phyloP scores from a whole-genome alignment of 2,888 invertebrate species.

The Temnothorax rugatulus region DNA sequence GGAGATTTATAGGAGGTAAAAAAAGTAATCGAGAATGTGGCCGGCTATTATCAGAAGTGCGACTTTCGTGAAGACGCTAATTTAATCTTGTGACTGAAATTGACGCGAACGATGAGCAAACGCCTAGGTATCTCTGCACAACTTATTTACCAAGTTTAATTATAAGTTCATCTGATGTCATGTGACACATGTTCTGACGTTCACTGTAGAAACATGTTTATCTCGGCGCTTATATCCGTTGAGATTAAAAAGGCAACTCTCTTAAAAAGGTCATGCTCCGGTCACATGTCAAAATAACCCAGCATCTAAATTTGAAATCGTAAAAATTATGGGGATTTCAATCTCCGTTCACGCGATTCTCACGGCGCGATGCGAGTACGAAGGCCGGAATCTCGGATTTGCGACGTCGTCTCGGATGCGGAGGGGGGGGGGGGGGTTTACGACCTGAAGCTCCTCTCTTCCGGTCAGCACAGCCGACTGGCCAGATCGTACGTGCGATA shows the following conservation, averaged over 20 bases:
- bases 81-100: conserved; percentile 1
- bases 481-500: conserved; percentile 69
- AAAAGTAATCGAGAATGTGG: not conserved
- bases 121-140: not conserved
- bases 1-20: not conserved
- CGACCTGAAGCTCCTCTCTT: conserved; percentile 50
- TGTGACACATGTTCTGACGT: not conserved
- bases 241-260: not conserved
- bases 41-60: not conserved
- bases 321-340: not conserved
- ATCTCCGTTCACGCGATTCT: not conserved
- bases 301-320: not conserved
- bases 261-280: not conserved
- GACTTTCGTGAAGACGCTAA: not conserved
- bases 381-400: conserved; percentile 25
- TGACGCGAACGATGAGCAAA: not conserved
- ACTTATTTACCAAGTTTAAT: conserved; percentile 12
- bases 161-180: conserved; percentile 15
- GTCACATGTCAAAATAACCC: not conserved
- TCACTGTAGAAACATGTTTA: not conserved
- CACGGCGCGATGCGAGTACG: not conserved
- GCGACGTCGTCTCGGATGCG: conserved; percentile 41
- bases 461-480: conserved; percentile 67
- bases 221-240: not conserved
- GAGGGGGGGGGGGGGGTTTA: conserved; percentile 49